Evolutionary conservation across 1,140 invertebrate genomes (phyloP), one percentile per base, ranked within the genome.

Genomic region (Zaprionus ornatus): DNA sequence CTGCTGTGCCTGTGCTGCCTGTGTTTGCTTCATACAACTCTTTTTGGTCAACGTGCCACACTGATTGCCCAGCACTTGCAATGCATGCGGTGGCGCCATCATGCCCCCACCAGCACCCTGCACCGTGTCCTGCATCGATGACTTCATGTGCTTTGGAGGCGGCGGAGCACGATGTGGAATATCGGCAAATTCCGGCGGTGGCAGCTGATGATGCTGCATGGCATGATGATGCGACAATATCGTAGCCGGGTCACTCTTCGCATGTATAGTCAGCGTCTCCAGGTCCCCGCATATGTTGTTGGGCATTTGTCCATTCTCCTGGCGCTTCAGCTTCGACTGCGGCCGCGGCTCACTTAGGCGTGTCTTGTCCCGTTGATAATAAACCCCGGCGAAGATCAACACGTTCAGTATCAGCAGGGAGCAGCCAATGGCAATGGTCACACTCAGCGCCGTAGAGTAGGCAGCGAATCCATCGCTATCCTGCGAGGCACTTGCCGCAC

Each of bases 401-500:
- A 98, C 96, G 90, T 99, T 99, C 7, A 99, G 93, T 73, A 98
- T 96, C 15, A 99, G 94, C 23, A 99, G 92, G 4, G 96, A 97
- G 80, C 97, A 98, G 3, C 98, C 98, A 64, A 99, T 98, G n/a
- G 97, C 97, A 77, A 99, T 97, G 2, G 97, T 98, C 0, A 99
- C 96, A 90, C 96, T 97, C 7, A 98, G 92, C 1, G 97, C 97
- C 0, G 97, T 98, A 0, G 96, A 97, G 86, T 98, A 98, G 1
- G 96, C 96, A 0, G 96, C 96, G 78, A 97, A 97, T 1, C 97
- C 97, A 62, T 98, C 96, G 91, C 96, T 96, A 1, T 96, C 95
- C n/a, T 95, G 94, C 1, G 94, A 93, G 1, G 86, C 75, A 21
- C 94, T 92, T 2, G 94, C 93, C 12, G 84, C 77, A 0, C 94